phyloP scores from a whole-genome alignment of 2,113 vertebrate genomes.

The Martes martes region DNA sequence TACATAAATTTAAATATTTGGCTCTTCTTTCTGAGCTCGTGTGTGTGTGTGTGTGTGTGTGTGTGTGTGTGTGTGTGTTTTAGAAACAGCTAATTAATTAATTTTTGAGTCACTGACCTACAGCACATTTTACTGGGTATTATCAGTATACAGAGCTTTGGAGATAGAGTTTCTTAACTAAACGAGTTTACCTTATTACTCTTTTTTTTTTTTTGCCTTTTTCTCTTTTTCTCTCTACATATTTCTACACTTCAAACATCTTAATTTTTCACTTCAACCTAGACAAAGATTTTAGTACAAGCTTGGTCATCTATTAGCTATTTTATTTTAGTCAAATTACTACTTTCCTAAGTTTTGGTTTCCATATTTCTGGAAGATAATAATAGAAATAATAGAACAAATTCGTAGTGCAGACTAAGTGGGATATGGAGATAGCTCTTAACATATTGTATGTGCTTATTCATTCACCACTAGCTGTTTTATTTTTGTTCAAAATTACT shows the following conservation, averaged over 20 bases:
- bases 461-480: not conserved
- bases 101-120: not conserved
- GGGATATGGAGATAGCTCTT: not conserved
- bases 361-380: not conserved
- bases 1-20: not conserved
- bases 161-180: not conserved
- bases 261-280: not conserved
- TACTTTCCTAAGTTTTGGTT: not conserved
- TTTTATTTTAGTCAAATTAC: not conserved
- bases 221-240: not conserved
- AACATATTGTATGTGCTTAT: not conserved
- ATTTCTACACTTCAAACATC: not conserved
- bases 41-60: not conserved
- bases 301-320: not conserved
- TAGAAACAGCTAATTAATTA: not conserved
- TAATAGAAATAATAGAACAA: not conserved
- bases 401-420: not conserved
- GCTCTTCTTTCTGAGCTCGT: not conserved
- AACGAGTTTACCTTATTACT: not conserved
- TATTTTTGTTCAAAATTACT: not conserved
- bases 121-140: not conserved
- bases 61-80: not conserved
- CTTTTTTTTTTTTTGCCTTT: not conserved
- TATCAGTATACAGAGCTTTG: not conserved
- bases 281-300: not conserved